Evolutionary conservation across 1,140 invertebrate species (phyloP).

Genomic region (Drosophila lini): DNA sequence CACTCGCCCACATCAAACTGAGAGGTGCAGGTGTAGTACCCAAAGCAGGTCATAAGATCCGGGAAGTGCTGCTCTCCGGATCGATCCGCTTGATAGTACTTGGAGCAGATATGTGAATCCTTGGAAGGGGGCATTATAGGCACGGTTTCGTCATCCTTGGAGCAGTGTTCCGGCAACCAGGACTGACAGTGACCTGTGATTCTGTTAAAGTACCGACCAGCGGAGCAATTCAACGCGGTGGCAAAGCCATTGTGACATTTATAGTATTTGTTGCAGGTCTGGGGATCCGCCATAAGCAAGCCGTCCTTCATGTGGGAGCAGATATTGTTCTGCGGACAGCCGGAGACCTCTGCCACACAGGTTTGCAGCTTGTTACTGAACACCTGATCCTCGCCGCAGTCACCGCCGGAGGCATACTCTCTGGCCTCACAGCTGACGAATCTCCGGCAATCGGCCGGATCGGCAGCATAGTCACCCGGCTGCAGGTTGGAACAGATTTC

Average conservation of each 20-base stretch:
- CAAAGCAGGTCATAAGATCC: slow-evolving; percentile 46
- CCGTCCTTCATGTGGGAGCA: slow-evolving; percentile 41
- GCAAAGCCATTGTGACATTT: slow-evolving; percentile 45
- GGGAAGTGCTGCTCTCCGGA: slow-evolving; percentile 31
- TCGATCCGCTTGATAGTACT: slow-evolving; percentile 29
- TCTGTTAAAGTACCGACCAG: slow-evolving; percentile 51
- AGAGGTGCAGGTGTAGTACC: slow-evolving; percentile 52
- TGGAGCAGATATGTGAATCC: slow-evolving; percentile 30
- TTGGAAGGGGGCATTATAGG: slow-evolving; percentile 1
- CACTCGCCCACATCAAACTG: slow-evolving; percentile 29
- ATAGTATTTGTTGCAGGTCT: slow-evolving; percentile 26
- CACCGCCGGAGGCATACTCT: background rate
- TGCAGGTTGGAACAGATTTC: slow-evolving; percentile 29
- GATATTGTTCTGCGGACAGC: slow-evolving; percentile 44
- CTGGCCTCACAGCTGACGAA: slow-evolving; percentile 21
- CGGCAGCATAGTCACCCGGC: slow-evolving; percentile 24
- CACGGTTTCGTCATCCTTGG: background rate
- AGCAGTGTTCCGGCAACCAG: slow-evolving; percentile 35
- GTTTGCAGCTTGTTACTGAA: slow-evolving; percentile 48
- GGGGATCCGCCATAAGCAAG: slow-evolving; percentile 21
- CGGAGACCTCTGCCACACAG: slow-evolving; percentile 23
- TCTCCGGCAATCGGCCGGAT: slow-evolving; percentile 33
- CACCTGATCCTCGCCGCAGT: slow-evolving; percentile 22
- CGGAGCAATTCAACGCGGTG: slow-evolving; percentile 19
- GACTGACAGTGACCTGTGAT: slow-evolving; percentile 32